These are phyloP conservation scores for Nymphalis polychloros DNA, from an alignment of 2,888 invertebrate species.

Conservation along the genomic window DNA sequence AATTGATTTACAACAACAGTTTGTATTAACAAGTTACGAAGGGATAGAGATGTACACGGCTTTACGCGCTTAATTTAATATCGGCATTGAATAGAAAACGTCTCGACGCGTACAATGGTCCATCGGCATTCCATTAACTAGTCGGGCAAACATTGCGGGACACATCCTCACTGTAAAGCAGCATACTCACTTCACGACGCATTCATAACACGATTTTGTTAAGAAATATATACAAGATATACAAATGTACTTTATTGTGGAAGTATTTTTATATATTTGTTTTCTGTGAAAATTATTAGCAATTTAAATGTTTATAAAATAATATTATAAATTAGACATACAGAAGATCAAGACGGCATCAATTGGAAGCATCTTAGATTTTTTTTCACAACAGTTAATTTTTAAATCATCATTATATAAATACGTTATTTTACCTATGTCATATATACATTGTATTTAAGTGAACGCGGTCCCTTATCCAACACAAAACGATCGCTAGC, in stretches of 20 bases:
- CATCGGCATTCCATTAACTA: slow-evolving; percentile 78
- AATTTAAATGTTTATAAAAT: no score
- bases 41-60: slow-evolving; percentile 48
- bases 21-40: slow-evolving; percentile 57
- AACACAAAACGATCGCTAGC: slow-evolving; percentile 34
- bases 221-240: neutral
- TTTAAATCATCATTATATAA: no score
- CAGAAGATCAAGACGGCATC: no score
- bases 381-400: no score
- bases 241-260: no score
- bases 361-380: neutral
- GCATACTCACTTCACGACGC: slow-evolving; percentile 24
- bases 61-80: slow-evolving; percentile 66
- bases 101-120: slow-evolving; percentile 67
- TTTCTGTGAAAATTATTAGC: no score
- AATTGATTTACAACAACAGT: slow-evolving; percentile 44
- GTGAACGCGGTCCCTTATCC: slow-evolving; percentile 29
- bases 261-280: no score
- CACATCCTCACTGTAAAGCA: slow-evolving; percentile 61
- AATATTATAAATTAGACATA: no score
- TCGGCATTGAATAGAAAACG: slow-evolving; percentile 71
- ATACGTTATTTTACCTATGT: no score
- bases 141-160: slow-evolving; percentile 68
- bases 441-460: slow-evolving; percentile 2
- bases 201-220: neutral